Evolutionary conservation across 2,113 vertebrate genomes (phyloP).

Genomic region (Scopus umbretta): DNA sequence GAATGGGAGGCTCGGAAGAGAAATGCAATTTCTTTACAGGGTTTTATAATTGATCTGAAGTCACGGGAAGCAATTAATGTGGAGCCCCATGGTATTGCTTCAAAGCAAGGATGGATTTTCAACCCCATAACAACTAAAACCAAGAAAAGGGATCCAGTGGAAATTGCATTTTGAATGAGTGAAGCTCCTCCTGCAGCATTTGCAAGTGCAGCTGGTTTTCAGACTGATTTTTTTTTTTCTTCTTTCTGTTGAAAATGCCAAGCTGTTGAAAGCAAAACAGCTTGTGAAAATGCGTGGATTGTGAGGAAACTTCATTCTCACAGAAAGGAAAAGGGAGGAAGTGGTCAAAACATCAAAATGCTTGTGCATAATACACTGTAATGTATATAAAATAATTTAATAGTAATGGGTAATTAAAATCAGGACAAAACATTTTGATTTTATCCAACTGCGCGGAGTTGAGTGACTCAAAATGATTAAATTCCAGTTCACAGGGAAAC

Average conservation of each 20-base stretch:
- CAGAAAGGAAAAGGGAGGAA: constrained; percentile 44
- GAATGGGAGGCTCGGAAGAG: neutral
- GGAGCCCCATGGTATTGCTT: neutral
- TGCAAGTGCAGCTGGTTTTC: constrained; percentile 61
- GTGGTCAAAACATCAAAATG: constrained; percentile 65
- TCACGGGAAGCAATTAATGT: constrained; percentile 6
- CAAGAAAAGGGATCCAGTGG: neutral
- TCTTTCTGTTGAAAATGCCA: constrained; percentile 39
- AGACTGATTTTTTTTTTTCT: neutral
- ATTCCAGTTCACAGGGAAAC: constrained; percentile 12
- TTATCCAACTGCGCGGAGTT: constrained; percentile 23
- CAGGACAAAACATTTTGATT: constrained; percentile 60
- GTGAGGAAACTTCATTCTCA: constrained; percentile 40
- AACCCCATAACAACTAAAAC: neutral
- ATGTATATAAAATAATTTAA: constrained; percentile 64
- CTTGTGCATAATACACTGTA: constrained; percentile 39
- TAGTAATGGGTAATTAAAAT: constrained; percentile 66
- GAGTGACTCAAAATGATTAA: constrained; percentile 45
- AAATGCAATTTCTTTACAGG: neutral
- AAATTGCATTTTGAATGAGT: constrained; percentile 33
- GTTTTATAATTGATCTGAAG: neutral
- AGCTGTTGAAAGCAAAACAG: constrained; percentile 59
- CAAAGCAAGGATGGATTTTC: constrained; percentile 21
- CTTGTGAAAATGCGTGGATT: constrained; percentile 43
- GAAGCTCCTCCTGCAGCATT: constrained; percentile 9